A percentile compares a stretch with the other conserved stretches of the same genome.
Conservation (phyloP, 2,797 vertebrate genomes). For the Phataginus tricuspis region DNA sequence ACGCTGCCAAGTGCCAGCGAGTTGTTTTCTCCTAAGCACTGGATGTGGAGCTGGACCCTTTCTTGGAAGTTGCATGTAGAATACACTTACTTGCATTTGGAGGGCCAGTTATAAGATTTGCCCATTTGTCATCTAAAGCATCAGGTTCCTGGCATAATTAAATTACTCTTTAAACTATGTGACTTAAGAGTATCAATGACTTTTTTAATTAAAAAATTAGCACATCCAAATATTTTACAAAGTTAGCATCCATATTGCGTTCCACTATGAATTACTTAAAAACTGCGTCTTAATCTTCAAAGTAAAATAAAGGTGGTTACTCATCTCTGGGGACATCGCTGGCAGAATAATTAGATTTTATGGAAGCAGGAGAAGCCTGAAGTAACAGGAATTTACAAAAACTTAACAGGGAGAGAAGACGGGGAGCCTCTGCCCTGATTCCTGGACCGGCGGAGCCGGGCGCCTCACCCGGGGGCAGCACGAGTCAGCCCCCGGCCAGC, state of each 20-base stretch:
- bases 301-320: not conserved
- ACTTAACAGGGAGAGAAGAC: not conserved
- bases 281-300: not conserved
- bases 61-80: not conserved
- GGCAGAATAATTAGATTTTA: not conserved
- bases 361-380: not conserved
- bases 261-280: not conserved
- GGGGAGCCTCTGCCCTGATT: not conserved
- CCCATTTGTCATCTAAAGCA: not conserved
- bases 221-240: not conserved
- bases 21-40: not conserved
- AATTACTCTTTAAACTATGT: not conserved
- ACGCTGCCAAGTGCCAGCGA: accelerated
- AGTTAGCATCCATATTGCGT: not conserved
- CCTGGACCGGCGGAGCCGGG: accelerated
- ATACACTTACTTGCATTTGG: not conserved
- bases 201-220: not conserved
- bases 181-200: too few relatives aligned
- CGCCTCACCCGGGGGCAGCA: too few relatives aligned
- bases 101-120: not conserved
- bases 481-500: too few relatives aligned
- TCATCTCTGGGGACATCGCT: not conserved
- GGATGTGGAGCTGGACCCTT: too few relatives aligned
- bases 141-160: not conserved
- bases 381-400: not conserved